These are phyloP conservation scores for Microtus ochrogaster DNA, from an alignment of 2,113 vertebrate species.

Conservation along the genomic window DNA sequence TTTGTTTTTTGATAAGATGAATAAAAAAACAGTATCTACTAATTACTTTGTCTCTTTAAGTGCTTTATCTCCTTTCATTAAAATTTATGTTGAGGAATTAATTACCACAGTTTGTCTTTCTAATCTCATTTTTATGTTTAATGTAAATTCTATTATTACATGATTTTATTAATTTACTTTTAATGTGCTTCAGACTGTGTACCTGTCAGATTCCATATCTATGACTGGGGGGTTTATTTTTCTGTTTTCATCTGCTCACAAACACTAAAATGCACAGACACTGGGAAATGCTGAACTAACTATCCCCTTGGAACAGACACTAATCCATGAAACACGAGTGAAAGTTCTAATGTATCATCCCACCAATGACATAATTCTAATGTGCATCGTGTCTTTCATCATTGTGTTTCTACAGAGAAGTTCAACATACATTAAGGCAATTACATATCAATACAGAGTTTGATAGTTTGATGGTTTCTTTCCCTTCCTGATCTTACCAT, in stretches of 20 bases:
- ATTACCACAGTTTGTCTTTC: constrained; percentile 61
- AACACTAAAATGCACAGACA: neutral
- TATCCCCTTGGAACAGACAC: neutral
- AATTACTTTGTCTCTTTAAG: constrained; percentile 59
- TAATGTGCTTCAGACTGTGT: neutral
- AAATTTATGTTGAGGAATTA: constrained; percentile 63
- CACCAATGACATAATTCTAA: neutral
- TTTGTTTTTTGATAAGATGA: constrained; percentile 55
- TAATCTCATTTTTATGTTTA: constrained; percentile 42
- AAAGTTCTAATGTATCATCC: neutral
- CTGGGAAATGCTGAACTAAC: neutral
- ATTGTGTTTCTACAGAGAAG: neutral
- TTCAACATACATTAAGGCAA: neutral
- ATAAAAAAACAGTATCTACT: constrained; percentile 55
- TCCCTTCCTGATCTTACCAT: neutral
- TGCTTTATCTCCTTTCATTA: constrained; percentile 69
- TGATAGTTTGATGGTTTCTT: neutral
- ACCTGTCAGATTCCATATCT: neutral
- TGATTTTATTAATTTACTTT: neutral
- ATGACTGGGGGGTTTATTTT: neutral
- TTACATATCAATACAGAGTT: neutral
- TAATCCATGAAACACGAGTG: neutral
- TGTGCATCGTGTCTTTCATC: neutral
- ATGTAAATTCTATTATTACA: neutral
- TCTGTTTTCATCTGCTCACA: neutral